Conservation (phyloP, 2,888 invertebrate species). For the Sipunculus nudus region DNA sequence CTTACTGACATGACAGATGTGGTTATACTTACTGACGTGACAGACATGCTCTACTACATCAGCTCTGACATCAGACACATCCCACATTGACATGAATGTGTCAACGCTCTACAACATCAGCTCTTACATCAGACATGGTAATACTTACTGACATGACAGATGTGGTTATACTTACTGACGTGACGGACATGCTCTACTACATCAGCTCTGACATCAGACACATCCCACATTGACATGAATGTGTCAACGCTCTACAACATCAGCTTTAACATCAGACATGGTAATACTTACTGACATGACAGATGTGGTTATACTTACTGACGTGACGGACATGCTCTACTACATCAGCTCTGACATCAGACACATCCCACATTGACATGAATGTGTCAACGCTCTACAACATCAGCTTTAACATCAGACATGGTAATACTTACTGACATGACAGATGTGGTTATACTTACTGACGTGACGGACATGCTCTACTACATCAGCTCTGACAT, state of each 20-base stretch:
- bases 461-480: constrained; percentile 93
- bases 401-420: too few relatives aligned
- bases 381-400: too few relatives aligned
- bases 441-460: too few relatives aligned
- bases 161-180: constrained; percentile 77
- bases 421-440: too few relatives aligned
- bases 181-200: constrained; percentile 92
- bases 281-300: too few relatives aligned
- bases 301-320: too few relatives aligned
- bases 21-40: constrained; percentile 80
- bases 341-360: constrained; percentile 91
- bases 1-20: too few relatives aligned
- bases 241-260: too few relatives aligned
- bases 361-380: constrained; percentile 95
- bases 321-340: constrained; percentile 92
- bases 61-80: constrained; percentile 92
- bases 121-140: too few relatives aligned
- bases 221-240: constrained; percentile 93
- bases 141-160: too few relatives aligned
- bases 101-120: too few relatives aligned
- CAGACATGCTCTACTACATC: constrained; percentile 93
- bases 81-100: constrained; percentile 92
- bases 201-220: constrained; percentile 93
- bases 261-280: too few relatives aligned
- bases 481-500: constrained; percentile 89